phyloP scores from a whole-genome alignment of 64 coral and sea anemone species.

The Montipora capricornis region DNA sequence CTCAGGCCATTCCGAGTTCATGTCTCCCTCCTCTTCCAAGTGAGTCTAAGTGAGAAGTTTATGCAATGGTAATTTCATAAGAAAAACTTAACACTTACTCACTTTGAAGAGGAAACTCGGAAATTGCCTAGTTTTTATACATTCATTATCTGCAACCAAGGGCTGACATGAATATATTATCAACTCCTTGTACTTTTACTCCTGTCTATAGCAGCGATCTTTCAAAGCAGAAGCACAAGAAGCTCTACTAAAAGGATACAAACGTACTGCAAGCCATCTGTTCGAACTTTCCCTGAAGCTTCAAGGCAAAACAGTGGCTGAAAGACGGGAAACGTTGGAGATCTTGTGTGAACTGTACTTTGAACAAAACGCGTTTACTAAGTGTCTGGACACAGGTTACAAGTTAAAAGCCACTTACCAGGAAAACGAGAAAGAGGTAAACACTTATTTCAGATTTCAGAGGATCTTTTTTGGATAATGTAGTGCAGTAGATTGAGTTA shows the following conservation, averaged over 20 bases:
- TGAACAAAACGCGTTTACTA: background rate
- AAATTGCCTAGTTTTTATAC: no score
- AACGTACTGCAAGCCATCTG: background rate
- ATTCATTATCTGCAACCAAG: no score
- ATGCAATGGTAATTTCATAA: no score
- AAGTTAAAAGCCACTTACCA: conserved; percentile 10
- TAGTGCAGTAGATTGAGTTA: no score
- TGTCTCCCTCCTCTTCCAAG: no score
- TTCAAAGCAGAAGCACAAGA: background rate
- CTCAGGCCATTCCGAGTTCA: no score
- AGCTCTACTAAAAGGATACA: background rate
- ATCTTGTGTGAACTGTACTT: background rate
- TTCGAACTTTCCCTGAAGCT: background rate
- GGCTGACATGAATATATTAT: no score
- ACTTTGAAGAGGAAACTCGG: no score
- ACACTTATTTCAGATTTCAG: background rate
- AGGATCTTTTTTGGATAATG: no score
- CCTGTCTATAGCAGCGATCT: background rate
- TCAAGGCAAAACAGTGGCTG: background rate
- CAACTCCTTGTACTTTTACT: background rate
- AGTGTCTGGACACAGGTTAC: background rate
- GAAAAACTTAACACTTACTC: no score
- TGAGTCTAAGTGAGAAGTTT: no score
- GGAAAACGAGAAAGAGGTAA: background rate
- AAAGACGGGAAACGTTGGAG: background rate